A percentile compares a stretch with the other conserved stretches of the same genome.
phyloP scores from a whole-genome alignment of 2,888 invertebrate species.

The Helleia helle region DNA sequence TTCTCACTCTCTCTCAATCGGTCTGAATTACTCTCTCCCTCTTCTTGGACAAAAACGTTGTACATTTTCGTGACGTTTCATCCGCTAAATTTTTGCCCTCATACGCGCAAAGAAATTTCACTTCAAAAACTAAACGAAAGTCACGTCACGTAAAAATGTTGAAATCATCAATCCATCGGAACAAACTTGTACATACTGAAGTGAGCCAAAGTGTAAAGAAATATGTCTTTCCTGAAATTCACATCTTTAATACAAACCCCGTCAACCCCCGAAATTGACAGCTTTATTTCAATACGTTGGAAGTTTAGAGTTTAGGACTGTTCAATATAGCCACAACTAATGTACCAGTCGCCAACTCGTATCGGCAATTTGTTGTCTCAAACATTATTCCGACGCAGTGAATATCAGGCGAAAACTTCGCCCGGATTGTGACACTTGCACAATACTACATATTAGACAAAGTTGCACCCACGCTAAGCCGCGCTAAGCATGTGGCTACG shows the following conservation, averaged over 20 bases:
- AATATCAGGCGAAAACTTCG: slow-evolving; percentile 20
- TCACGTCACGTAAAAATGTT: too few species aligned
- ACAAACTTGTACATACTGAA: too few species aligned
- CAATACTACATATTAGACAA: slow-evolving; percentile 11
- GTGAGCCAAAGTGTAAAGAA: too few species aligned
- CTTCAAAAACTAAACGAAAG: too few species aligned
- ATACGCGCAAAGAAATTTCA: too few species aligned
- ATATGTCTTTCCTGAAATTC: too few species aligned
- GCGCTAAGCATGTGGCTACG: slow-evolving; percentile 3
- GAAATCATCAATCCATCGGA: too few species aligned
- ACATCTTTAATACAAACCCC: background rate
- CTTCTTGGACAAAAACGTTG: too few species aligned
- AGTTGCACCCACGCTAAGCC: slow-evolving; percentile 6
- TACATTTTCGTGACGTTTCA: too few species aligned
- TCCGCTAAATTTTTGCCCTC: too few species aligned
- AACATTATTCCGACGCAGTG: slow-evolving; percentile 19
- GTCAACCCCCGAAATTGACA: background rate
- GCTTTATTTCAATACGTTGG: slow-evolving; percentile 1
- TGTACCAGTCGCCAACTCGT: slow-evolving; percentile 13
- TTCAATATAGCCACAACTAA: slow-evolving; percentile 3
- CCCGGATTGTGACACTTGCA: slow-evolving; percentile 13
- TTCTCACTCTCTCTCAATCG: too few species aligned
- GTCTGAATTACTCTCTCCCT: too few species aligned
- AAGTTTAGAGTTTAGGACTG: background rate
- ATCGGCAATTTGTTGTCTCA: slow-evolving; percentile 17